These are phyloP conservation scores for Rousettus madagascariensis DNA, from an alignment of 2,797 vertebrate species.

Conservation along the genomic window DNA sequence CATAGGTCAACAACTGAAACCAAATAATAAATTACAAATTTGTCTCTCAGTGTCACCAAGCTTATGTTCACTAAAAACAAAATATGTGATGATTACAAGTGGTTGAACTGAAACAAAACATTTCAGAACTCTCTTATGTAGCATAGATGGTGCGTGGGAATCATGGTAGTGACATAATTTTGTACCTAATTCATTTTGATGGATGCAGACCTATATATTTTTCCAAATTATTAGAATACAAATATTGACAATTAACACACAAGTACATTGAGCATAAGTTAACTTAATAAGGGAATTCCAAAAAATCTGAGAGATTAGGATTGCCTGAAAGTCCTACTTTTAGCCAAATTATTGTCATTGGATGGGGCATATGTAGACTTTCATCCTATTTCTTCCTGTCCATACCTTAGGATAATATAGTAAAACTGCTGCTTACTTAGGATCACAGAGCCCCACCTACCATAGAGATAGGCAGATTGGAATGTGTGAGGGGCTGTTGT, in stretches of 20 bases:
- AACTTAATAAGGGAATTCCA: background rate
- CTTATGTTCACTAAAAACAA: background rate
- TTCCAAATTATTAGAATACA: background rate
- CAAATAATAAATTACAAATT: background rate
- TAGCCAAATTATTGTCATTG: background rate
- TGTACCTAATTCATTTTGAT: background rate
- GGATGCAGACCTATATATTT: background rate
- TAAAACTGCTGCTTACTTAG: background rate
- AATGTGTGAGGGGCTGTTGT: background rate
- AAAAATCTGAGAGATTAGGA: background rate
- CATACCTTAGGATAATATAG: background rate
- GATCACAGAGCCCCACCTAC: background rate
- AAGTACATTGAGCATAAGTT: background rate
- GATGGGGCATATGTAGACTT: background rate
- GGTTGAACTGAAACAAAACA: background rate
- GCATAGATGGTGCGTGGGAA: background rate
- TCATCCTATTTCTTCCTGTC: background rate
- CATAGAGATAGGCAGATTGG: background rate
- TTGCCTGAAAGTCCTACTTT: background rate
- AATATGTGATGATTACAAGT: background rate
- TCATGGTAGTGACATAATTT: rapidly evolving
- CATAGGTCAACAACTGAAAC: background rate
- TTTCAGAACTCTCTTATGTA: background rate
- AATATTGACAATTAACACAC: background rate
- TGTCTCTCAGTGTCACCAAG: background rate